These are phyloP conservation scores for Scaptomyza montana DNA, from an alignment of 1,140 invertebrate genomes.

Conservation along the genomic window DNA sequence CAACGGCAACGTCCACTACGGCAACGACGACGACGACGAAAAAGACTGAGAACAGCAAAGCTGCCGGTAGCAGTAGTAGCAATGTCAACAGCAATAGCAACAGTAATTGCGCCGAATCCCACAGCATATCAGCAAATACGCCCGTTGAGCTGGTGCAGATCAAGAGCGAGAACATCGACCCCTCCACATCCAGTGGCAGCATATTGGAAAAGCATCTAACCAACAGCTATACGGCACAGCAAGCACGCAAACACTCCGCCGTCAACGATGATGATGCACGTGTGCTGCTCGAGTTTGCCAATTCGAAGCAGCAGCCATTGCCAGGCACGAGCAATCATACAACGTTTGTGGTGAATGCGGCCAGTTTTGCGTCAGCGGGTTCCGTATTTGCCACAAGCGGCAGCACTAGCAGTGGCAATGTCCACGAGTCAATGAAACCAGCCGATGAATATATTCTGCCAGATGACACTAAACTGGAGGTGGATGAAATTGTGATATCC, in stretches of 20 bases:
- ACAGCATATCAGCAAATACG: slow-evolving; percentile 59
- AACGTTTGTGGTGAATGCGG: slow-evolving; percentile 69
- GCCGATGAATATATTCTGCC: slow-evolving; percentile 75
- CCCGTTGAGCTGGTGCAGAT: slow-evolving; percentile 59
- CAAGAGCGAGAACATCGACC: slow-evolving; percentile 58
- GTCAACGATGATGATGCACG: slow-evolving; percentile 72
- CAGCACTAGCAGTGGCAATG: slow-evolving; percentile 13
- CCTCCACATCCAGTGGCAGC: slow-evolving; percentile 42
- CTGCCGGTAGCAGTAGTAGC: slow-evolving; percentile 21
- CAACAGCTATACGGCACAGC: slow-evolving; percentile 30
- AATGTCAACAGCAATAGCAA: slow-evolving; percentile 42
- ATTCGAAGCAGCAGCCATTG: slow-evolving; percentile 64
- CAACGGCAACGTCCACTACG: slow-evolving; percentile 39
- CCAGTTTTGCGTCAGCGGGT: slow-evolving; percentile 69
- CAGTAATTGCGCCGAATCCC: slow-evolving; percentile 38
- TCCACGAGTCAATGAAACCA: slow-evolving; percentile 26
- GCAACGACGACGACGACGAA: slow-evolving; percentile 45
- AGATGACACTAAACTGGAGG: slow-evolving; percentile 64
- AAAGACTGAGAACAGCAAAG: slow-evolving; percentile 68
- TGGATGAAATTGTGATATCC: slow-evolving; percentile 79
- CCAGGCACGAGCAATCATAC: slow-evolving; percentile 43
- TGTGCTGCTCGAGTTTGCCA: slow-evolving; percentile 76
- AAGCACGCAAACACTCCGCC: slow-evolving; percentile 59
- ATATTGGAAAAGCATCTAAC: slow-evolving; percentile 77
- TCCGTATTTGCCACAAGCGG: slow-evolving; percentile 70